These are phyloP conservation scores for Augochlorella aurata DNA, from an alignment of 2,888 invertebrate species.

Conservation along the genomic window DNA sequence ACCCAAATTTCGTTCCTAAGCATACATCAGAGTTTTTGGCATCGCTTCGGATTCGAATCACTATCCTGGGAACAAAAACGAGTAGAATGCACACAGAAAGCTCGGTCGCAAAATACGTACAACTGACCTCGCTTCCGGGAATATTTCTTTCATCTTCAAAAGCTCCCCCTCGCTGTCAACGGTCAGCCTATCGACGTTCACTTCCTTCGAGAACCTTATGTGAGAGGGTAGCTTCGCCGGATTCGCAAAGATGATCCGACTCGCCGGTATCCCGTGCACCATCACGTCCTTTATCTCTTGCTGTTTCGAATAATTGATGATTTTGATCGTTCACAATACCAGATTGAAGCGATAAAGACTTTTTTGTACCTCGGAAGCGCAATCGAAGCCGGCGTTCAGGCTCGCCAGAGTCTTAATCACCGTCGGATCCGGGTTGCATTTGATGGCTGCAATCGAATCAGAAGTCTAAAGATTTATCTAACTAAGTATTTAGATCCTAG, in stretches of 20 bases:
- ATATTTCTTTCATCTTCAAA: constrained; percentile 83
- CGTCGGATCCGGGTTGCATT: constrained; percentile 85
- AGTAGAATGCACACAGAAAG: background rate
- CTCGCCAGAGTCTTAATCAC: constrained; percentile 82
- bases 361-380: constrained; percentile 83
- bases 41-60: constrained; percentile 76
- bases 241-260: constrained; percentile 85
- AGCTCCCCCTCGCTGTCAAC: constrained; percentile 85
- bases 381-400: constrained; percentile 85
- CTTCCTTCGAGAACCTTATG: constrained; percentile 83
- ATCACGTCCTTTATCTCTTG: constrained; percentile 84
- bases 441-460: constrained; percentile 83
- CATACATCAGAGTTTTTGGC: constrained; percentile 52
- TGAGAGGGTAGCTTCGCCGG: constrained; percentile 84
- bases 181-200: constrained; percentile 83
- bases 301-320: constrained; percentile 73
- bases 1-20: constrained; percentile 78
- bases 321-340: background rate
- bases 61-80: constrained; percentile 63
- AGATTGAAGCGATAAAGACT: background rate
- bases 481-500: no score
- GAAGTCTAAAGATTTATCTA: background rate
- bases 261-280: constrained; percentile 81
- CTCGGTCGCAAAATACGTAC: background rate
- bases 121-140: constrained; percentile 82